These are phyloP conservation scores for Vulpes lagopus DNA, from an alignment of 2,113 vertebrate genomes.

Conservation along the genomic window DNA sequence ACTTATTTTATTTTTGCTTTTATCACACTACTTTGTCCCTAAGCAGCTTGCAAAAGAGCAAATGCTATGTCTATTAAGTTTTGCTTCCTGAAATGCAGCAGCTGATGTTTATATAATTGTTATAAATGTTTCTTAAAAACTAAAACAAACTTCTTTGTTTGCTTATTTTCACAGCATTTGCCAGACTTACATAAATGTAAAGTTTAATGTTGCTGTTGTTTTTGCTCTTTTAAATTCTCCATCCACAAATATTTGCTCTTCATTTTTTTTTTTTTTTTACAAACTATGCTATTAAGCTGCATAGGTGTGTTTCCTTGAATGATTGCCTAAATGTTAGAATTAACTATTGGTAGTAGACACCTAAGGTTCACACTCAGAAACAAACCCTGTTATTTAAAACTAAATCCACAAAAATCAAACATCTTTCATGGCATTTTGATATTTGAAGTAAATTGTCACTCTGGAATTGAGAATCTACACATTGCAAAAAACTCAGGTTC, in stretches of 20 bases:
- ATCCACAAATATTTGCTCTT: neutral
- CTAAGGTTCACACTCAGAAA: neutral
- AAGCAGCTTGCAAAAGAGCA: neutral
- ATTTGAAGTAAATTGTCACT: neutral
- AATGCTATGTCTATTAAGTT: neutral
- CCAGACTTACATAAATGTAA: neutral
- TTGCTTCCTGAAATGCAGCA: neutral
- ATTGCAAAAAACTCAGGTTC: neutral
- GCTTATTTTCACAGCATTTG: neutral
- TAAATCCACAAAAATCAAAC: neutral
- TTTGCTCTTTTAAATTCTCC: neutral
- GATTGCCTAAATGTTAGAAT: constrained; percentile 3
- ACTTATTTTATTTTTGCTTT: constrained; percentile 22
- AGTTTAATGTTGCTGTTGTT: neutral
- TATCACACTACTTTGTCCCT: neutral
- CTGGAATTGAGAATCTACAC: neutral
- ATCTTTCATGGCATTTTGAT: neutral
- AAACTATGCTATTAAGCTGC: neutral
- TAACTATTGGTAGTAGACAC: neutral
- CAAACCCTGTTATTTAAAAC: neutral
- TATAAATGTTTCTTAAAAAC: neutral
- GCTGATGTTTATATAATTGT: neutral
- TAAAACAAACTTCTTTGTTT: neutral
- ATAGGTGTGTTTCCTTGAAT: neutral
- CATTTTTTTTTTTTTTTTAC: neutral